These are phyloP conservation scores for Endomychus coccineus DNA, from an alignment of 2,888 invertebrate species.

Conservation along the genomic window DNA sequence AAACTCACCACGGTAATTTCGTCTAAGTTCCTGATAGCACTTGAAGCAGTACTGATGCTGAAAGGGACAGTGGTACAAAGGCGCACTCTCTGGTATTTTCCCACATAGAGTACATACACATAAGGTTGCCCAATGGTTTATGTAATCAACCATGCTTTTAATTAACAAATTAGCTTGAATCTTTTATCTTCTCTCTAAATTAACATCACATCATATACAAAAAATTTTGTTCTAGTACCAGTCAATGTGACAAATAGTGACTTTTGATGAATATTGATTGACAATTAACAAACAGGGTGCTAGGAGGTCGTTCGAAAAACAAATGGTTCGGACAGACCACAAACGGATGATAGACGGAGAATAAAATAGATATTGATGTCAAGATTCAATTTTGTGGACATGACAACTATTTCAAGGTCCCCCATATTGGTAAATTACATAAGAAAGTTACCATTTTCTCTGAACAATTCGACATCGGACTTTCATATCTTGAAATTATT, in stretches of 20 bases:
- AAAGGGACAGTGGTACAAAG: conserved; percentile 34
- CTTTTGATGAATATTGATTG: no score
- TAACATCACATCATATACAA: conserved; percentile 12
- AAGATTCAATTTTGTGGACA: no score
- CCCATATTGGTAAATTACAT: no score
- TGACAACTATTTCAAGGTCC: no score
- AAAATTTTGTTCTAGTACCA: conserved; percentile 11
- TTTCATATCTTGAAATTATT: no score
- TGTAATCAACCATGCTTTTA: conserved; percentile 13
- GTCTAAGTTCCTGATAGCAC: conserved; percentile 32
- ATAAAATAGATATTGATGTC: no score
- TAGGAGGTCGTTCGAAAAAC: no score
- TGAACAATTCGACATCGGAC: no score
- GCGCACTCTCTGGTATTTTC: conserved; percentile 32
- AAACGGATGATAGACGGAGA: no score
- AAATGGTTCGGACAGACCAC: no score
- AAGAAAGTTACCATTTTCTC: no score
- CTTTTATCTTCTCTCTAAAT: background rate
- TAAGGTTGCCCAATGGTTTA: conserved; percentile 30
- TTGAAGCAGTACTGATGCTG: conserved; percentile 35
- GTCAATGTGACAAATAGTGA: conserved; percentile 13
- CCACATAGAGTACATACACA: conserved; percentile 36
- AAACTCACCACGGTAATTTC: conserved; percentile 27
- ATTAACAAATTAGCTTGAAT: conserved; percentile 2
- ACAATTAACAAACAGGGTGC: no score